These are phyloP conservation scores for Parasteatoda tepidariorum DNA, from an alignment of 1,140 invertebrate species.

Conservation along the genomic window DNA sequence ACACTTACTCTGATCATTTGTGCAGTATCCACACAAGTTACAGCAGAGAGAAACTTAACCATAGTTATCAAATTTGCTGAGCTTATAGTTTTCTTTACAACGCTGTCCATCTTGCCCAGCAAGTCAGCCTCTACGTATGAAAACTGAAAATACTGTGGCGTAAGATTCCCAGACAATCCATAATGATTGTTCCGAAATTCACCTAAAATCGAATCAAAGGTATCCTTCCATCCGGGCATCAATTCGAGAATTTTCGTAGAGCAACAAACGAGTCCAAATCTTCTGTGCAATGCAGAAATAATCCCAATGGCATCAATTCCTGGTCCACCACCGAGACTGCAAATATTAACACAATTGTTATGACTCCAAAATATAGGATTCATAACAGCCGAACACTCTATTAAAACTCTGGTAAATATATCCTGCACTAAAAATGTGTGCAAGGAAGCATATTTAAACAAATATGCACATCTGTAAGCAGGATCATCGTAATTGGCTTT, in stretches of 20 bases:
- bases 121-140: neutral
- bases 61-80: neutral
- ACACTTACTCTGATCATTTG: neutral
- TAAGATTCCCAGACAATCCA: no score
- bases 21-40: neutral
- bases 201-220: neutral
- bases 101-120: neutral
- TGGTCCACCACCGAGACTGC: conserved; percentile 20
- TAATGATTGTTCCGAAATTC: neutral
- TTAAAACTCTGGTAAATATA: neutral
- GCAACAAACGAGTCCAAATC: neutral
- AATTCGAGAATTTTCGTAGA: neutral
- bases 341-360: conserved; percentile 21
- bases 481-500: neutral
- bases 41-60: neutral
- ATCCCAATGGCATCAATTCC: conserved; percentile 6
- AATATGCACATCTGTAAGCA: neutral
- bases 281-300: neutral
- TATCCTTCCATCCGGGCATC: neutral
- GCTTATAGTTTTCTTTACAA: neutral
- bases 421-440: neutral
- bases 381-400: no score
- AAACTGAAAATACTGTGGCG: no score
- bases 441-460: neutral
- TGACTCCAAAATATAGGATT: no score